Conservation (phyloP, 2,888 invertebrate genomes). For the Sylvicola cinctus region DNA sequence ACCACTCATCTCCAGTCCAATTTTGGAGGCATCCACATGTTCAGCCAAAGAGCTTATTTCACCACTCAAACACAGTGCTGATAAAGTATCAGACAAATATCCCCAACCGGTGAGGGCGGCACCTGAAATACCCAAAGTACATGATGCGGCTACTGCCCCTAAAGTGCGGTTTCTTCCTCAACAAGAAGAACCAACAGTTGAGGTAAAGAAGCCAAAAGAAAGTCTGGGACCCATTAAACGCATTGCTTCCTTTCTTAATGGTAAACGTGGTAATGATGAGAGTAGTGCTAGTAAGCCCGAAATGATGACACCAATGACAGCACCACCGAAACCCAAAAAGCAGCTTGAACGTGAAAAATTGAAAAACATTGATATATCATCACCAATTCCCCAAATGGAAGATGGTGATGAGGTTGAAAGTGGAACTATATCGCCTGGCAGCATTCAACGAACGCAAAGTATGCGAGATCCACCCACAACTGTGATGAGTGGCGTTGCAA, state of each 20-base stretch:
- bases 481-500: slow-evolving; percentile 12
- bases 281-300: slow-evolving; percentile 17
- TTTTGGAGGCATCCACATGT: slow-evolving; percentile 61
- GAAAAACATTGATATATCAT: slow-evolving; percentile 59
- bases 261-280: slow-evolving; percentile 33
- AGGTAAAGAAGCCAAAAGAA: slow-evolving; percentile 30
- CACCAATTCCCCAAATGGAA: slow-evolving; percentile 51
- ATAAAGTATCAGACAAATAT: slow-evolving; percentile 33
- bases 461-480: slow-evolving; percentile 41
- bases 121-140: slow-evolving; percentile 30
- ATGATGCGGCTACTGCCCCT: no score
- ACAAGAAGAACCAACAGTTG: slow-evolving; percentile 15
- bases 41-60: slow-evolving; percentile 52
- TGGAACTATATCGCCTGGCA: slow-evolving; percentile 18
- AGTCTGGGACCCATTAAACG: slow-evolving; percentile 41
- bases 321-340: slow-evolving; percentile 40
- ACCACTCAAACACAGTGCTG: slow-evolving; percentile 29
- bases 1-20: slow-evolving; percentile 63
- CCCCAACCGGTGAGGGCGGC: slow-evolving; percentile 39
- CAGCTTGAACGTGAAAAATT: slow-evolving; percentile 47
- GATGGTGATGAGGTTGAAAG: slow-evolving; percentile 33
- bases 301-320: slow-evolving; percentile 33
- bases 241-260: slow-evolving; percentile 45
- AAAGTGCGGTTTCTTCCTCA: slow-evolving; percentile 14
- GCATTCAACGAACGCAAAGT: slow-evolving; percentile 58